Conservation (phyloP, 1,140 invertebrate genomes). For the Pseudomyrmex flavicornis region DNA sequence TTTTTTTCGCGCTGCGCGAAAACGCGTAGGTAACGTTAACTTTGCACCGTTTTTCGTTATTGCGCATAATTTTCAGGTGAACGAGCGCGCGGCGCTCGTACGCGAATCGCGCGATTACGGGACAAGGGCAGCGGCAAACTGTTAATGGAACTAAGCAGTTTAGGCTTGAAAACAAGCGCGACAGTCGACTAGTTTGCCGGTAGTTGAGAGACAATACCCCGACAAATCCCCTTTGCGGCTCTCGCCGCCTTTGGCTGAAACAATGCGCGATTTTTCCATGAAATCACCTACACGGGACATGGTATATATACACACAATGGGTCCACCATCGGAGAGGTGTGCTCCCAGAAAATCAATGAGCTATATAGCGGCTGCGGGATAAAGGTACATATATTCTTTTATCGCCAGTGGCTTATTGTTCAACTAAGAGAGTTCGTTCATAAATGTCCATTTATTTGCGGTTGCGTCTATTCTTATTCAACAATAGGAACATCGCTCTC, state of each 20-base stretch:
- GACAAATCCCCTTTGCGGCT: slow-evolving; percentile 71
- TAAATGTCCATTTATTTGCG: slow-evolving; percentile 54
- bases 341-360: slow-evolving; percentile 68
- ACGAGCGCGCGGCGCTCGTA: background rate
- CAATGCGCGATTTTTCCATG: slow-evolving; percentile 73
- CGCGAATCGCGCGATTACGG: slow-evolving; percentile 28
- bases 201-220: slow-evolving; percentile 69
- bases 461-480: background rate
- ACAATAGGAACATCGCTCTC: slow-evolving; percentile 27
- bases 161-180: slow-evolving; percentile 57
- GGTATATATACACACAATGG: slow-evolving; percentile 68
- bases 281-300: slow-evolving; percentile 67
- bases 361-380: slow-evolving; percentile 37
- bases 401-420: slow-evolving; percentile 58
- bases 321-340: slow-evolving; percentile 39
- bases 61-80: slow-evolving; percentile 36
- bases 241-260: slow-evolving; percentile 63
- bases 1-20: background rate
- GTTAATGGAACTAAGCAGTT: slow-evolving; percentile 72
- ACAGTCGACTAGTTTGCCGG: slow-evolving; percentile 61
- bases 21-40: background rate
- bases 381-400: slow-evolving; percentile 63
- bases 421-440: slow-evolving; percentile 26
- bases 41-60: slow-evolving; percentile 35
- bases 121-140: slow-evolving; percentile 4